Percentiles rank a stretch among this genome's conserved stretches.
These are phyloP conservation scores for Rhopalosiphum padi DNA, from an alignment of 1,140 invertebrate genomes.

Conservation along the genomic window DNA sequence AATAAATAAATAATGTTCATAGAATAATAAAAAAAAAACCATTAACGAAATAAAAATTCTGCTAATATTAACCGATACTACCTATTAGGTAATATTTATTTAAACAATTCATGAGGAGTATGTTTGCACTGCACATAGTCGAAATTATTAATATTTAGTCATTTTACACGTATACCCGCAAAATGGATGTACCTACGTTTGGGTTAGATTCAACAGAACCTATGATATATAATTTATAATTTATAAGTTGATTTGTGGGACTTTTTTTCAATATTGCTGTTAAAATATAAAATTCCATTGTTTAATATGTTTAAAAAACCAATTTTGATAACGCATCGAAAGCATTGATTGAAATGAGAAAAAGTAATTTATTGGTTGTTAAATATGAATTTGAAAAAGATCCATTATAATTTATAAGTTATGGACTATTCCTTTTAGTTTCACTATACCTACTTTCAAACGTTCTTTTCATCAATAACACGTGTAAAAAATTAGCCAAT, in stretches of 20 bases:
- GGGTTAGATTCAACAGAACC: neutral
- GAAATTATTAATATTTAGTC: too few species aligned
- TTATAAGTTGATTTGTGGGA: neutral
- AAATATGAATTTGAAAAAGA: neutral
- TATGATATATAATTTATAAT: neutral
- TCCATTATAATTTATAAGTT: neutral
- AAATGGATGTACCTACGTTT: neutral
- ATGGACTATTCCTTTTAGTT: neutral
- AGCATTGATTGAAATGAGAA: neutral
- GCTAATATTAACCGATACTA: neutral
- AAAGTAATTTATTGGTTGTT: neutral
- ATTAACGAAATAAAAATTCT: neutral
- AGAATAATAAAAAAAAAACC: neutral
- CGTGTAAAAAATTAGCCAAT: neutral
- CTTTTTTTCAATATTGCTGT: neutral
- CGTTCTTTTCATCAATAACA: neutral
- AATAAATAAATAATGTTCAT: neutral
- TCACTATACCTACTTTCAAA: neutral
- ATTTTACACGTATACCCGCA: too few species aligned
- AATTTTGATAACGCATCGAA: neutral
- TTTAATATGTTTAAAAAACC: neutral
- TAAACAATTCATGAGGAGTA: neutral
- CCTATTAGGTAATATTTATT: too few species aligned
- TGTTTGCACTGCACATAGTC: too few species aligned
- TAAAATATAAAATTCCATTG: neutral